Percentiles rank a stretch among this genome's conserved stretches.
Conservation (phyloP, 2,888 invertebrate species). For the Eupithecia tripunctaria region DNA sequence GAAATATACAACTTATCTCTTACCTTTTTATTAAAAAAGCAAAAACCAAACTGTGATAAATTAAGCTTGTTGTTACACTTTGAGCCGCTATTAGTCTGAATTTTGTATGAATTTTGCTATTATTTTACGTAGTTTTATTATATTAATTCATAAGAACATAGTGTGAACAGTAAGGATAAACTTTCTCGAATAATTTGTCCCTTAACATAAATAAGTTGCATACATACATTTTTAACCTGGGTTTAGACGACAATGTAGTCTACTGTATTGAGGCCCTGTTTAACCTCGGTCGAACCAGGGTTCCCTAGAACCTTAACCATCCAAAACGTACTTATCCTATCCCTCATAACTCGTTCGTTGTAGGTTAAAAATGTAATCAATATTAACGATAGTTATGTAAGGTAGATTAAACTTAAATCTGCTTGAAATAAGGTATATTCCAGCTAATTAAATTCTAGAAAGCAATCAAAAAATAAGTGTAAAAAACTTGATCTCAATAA, state of each 20-base stretch:
- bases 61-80: background rate
- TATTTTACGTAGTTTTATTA: background rate
- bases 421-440: background rate
- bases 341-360: background rate
- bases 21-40: background rate
- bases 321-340: background rate
- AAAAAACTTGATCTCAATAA: background rate
- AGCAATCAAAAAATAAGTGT: background rate
- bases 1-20: background rate
- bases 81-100: conserved; percentile 7
- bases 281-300: background rate
- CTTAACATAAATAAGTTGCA: background rate
- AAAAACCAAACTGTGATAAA: conserved; percentile 12
- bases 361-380: background rate
- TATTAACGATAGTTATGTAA: background rate
- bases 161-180: background rate
- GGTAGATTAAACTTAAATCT: background rate
- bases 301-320: background rate
- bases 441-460: background rate
- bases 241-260: background rate
- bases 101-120: background rate
- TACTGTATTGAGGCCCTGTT: background rate
- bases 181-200: background rate
- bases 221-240: background rate
- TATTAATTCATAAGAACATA: background rate